Evolutionary conservation across 2,888 invertebrate genomes (phyloP), one percentile per base, ranked within the genome.

Genomic region (Lepetodrilus schrolli): DNA sequence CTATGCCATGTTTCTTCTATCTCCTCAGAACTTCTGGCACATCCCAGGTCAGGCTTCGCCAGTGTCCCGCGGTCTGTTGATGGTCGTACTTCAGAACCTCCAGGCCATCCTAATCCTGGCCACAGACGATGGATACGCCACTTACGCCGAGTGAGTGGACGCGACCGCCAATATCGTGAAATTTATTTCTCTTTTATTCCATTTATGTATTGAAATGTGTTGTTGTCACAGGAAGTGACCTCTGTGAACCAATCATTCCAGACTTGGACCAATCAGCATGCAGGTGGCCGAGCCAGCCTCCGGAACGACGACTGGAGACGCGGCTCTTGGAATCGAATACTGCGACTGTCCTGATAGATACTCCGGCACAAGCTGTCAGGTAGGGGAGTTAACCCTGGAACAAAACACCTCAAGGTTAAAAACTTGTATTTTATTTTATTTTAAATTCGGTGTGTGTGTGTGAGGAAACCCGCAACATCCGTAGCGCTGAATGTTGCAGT

Each of bases 11-110:
- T n/a, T n/a, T n/a, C n/a, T n/a, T n/a, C n/a, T n/a, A n/a, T n/a
- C n/a, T n/a, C n/a, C n/a, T n/a, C 73, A 83, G 83, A 74, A 73
- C 43, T 37, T 66, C 34, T 83, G 83, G 83, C 66, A 66, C 10
- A 51, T 78, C 5, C 74, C 74, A n/a, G 81, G 78, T 13, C 75
- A 66, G 34, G 72, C 74, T 1, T 37, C 76, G 7, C 87, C 90
- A 20, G 94, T 96, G 0, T 94, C 93, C 49, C 92, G 96, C 38
- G 93, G 94, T 75, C 94, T 95, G 37, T 92, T 99, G 86, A 97
- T 99, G 98, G 93, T 96, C n/a, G 95, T 96, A 0, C 92, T 99
- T 76, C 96, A 97, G 87, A 95, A 95, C 84, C 92, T 99, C 0
- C 94, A 95, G 75, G 93, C 94, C 80, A 93, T 97, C 77, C 93